Evolutionary conservation across 2,888 invertebrate genomes (phyloP).

Genomic region (Escarpia spicata): DNA sequence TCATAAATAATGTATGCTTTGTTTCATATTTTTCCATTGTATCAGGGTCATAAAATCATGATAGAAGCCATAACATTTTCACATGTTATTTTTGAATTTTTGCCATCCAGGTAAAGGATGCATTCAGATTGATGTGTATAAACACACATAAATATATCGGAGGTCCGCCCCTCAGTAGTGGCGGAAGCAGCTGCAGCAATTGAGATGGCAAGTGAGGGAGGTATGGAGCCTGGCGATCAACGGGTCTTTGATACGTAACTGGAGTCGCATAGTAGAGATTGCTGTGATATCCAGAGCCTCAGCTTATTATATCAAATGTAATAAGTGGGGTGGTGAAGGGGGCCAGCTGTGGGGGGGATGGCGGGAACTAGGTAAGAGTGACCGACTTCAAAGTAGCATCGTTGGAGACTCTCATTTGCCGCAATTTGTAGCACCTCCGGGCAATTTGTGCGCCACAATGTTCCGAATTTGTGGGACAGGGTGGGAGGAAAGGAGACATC

Average conservation of each 20-base stretch:
- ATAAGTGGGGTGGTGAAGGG: constrained; percentile 6
- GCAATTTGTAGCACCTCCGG: background rate
- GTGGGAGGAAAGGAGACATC: background rate
- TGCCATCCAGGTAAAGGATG: background rate
- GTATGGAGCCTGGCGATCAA: background rate
- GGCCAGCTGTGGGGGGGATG: background rate
- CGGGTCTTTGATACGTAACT: background rate
- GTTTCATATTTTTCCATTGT: background rate
- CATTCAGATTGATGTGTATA: background rate
- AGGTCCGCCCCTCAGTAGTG: background rate
- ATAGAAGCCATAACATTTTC: background rate
- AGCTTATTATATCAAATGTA: constrained; percentile 6
- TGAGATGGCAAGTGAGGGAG: background rate
- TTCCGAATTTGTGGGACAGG: background rate
- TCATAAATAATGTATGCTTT: background rate
- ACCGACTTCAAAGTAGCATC: background rate
- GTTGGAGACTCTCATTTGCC: background rate
- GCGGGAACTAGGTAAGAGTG: background rate
- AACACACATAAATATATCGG: background rate
- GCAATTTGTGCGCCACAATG: background rate
- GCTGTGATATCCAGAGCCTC: background rate
- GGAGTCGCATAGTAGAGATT: constrained; percentile 3
- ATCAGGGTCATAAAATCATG: background rate
- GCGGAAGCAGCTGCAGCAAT: background rate
- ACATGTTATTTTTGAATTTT: background rate